A percentile compares a stretch with the other conserved stretches of the same genome.
phyloP scores from a whole-genome alignment of 2,797 vertebrate genomes.

The Micromesistius poutassou region DNA sequence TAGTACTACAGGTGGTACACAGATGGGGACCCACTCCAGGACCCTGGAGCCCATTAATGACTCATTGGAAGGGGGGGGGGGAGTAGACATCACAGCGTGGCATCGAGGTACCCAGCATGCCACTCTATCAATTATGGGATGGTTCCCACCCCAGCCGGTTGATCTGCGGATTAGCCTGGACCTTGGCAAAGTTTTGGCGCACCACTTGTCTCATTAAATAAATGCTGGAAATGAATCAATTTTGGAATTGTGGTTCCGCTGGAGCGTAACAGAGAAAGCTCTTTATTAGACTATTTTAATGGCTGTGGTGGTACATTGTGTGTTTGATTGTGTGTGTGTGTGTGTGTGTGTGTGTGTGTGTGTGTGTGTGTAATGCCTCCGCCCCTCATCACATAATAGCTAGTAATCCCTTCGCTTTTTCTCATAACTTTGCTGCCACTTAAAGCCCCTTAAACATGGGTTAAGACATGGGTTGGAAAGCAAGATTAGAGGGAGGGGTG shows the following conservation, averaged over 20 bases:
- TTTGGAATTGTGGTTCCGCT: not conserved
- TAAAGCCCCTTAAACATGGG: not conserved
- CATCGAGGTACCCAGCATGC: slow-evolving; percentile 51
- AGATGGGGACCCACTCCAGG: slow-evolving; percentile 45
- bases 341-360: no score
- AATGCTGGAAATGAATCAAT: slow-evolving; percentile 28
- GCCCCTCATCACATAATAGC: not conserved
- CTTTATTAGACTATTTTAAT: not conserved
- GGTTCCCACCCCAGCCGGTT: slow-evolving; percentile 39
- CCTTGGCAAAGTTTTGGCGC: slow-evolving; percentile 31
- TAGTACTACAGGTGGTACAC: slow-evolving; percentile 60
- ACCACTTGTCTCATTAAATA: slow-evolving; percentile 33
- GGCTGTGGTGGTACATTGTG: not conserved
- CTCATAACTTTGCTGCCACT: not conserved
- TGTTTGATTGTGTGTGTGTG: not conserved
- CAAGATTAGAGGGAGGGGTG: slow-evolving; percentile 24
- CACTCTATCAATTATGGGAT: slow-evolving; percentile 35
- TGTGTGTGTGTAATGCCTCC: not conserved
- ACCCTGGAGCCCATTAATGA: slow-evolving; percentile 55
- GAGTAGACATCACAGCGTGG: slow-evolving; percentile 41
- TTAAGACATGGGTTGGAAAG: slow-evolving; percentile 5
- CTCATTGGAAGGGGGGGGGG: slow-evolving; percentile 41
- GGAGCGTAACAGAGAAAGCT: not conserved
- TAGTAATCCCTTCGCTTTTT: slow-evolving; percentile 1
- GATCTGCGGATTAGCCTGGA: slow-evolving; percentile 43